Evolutionary conservation across 2,888 invertebrate species (phyloP).

Genomic region (Buathra laborator): DNA sequence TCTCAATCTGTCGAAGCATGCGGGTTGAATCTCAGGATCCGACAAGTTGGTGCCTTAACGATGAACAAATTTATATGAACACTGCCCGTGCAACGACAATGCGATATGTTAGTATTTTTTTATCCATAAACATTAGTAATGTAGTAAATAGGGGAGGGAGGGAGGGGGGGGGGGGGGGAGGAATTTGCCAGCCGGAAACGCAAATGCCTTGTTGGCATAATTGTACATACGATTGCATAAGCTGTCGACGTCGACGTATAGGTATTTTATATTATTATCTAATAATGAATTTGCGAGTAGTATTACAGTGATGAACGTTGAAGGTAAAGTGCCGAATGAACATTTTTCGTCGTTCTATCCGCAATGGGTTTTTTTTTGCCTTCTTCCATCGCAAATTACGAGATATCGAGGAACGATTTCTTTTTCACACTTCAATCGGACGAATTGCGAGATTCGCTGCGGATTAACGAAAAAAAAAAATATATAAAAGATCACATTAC

Average conservation of each 20-base stretch:
- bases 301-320: slow-evolving; percentile 77
- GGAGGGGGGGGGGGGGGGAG: not conserved
- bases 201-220: slow-evolving; percentile 78
- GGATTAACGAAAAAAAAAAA: slow-evolving; percentile 55
- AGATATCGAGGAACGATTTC: slow-evolving; percentile 33
- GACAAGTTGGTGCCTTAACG: slow-evolving; percentile 75
- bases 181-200: slow-evolving; percentile 62
- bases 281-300: slow-evolving; percentile 79
- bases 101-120: slow-evolving; percentile 85
- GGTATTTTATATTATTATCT: slow-evolving; percentile 78
- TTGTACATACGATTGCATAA: slow-evolving; percentile 82
- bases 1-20: slow-evolving; percentile 95
- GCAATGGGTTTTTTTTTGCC: slow-evolving; percentile 57
- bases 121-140: slow-evolving; percentile 81
- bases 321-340: slow-evolving; percentile 77
- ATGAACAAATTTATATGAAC: slow-evolving; percentile 79
- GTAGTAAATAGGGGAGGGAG: slow-evolving; percentile 77
- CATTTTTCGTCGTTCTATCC: slow-evolving; percentile 66
- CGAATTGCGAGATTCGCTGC: slow-evolving; percentile 42
- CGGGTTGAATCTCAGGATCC: slow-evolving; percentile 86
- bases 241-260: slow-evolving; percentile 77
- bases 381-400: slow-evolving; percentile 38
- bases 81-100: slow-evolving; percentile 85
- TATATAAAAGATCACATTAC: slow-evolving; percentile 65
- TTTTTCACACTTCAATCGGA: slow-evolving; percentile 23